Evolutionary conservation across 2,797 vertebrate species (phyloP).

Genomic region (Acanthornis magna): DNA sequence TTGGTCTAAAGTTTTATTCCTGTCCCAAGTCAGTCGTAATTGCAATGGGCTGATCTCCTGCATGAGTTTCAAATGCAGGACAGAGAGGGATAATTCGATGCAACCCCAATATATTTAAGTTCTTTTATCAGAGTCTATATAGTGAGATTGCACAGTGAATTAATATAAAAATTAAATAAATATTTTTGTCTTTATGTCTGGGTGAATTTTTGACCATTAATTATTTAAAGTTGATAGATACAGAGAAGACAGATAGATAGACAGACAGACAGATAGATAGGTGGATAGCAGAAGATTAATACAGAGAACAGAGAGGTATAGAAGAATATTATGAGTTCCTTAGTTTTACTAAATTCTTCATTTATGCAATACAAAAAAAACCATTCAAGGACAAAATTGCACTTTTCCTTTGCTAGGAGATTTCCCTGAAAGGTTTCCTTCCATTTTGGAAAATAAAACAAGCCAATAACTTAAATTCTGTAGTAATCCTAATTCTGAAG

Average conservation of each 20-base stretch:
- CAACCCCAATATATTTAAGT: background rate
- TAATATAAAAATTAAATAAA: background rate
- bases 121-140: background rate
- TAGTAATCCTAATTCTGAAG: background rate
- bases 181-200: background rate
- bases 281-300: accelerated
- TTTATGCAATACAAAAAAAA: background rate
- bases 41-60: background rate
- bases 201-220: background rate
- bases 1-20: background rate
- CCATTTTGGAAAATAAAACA: background rate
- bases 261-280: background rate
- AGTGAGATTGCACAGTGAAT: background rate
- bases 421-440: background rate
- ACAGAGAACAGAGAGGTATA: background rate
- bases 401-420: background rate
- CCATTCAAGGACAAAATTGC: background rate
- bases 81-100: background rate
- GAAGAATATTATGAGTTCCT: background rate
- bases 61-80: background rate
- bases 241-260: background rate
- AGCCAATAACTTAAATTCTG: background rate
- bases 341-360: background rate
- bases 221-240: background rate
- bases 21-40: background rate